These are phyloP conservation scores for Apis laboriosa DNA, from an alignment of 1,140 invertebrate genomes.

Conservation along the genomic window DNA sequence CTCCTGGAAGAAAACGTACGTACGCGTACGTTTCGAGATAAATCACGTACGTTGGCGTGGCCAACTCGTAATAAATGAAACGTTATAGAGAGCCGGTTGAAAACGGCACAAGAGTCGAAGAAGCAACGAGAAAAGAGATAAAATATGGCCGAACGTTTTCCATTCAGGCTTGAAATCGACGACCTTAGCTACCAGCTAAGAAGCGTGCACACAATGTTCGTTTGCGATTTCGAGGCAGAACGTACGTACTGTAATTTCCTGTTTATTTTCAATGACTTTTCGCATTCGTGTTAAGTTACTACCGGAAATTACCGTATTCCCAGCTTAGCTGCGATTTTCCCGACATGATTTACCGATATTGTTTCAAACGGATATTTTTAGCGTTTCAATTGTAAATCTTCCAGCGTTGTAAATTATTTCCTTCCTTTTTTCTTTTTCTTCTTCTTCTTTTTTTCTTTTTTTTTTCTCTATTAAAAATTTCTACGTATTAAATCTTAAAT, in stretches of 20 bases:
- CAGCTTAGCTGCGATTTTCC: neutral
- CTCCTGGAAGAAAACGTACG: conserved; percentile 22
- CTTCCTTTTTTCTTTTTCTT: too few relatives aligned
- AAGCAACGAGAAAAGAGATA: conserved; percentile 19
- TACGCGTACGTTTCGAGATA: conserved; percentile 18
- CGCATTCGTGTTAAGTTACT: neutral
- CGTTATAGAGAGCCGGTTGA: conserved; percentile 39
- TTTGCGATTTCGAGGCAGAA: conserved; percentile 11
- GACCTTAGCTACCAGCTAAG: conserved; percentile 20
- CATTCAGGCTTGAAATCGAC: conserved; percentile 10
- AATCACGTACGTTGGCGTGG: conserved; percentile 32
- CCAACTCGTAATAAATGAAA: conserved; percentile 43
- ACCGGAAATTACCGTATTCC: conserved; percentile 8
- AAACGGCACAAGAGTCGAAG: conserved; percentile 21
- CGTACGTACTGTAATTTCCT: conserved; percentile 17
- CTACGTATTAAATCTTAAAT: too few relatives aligned
- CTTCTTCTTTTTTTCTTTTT: too few relatives aligned
- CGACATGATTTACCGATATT: conserved; percentile 3
- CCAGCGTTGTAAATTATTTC: too few relatives aligned
- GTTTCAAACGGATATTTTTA: neutral
- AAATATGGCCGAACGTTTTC: conserved; percentile 39
- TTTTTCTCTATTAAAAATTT: neutral
- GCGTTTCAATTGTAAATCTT: neutral
- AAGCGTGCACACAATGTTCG: neutral
- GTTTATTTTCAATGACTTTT: conserved; percentile 37